Evolutionary conservation across 1,140 invertebrate species (phyloP).

Genomic region (Bombus consobrinus): DNA sequence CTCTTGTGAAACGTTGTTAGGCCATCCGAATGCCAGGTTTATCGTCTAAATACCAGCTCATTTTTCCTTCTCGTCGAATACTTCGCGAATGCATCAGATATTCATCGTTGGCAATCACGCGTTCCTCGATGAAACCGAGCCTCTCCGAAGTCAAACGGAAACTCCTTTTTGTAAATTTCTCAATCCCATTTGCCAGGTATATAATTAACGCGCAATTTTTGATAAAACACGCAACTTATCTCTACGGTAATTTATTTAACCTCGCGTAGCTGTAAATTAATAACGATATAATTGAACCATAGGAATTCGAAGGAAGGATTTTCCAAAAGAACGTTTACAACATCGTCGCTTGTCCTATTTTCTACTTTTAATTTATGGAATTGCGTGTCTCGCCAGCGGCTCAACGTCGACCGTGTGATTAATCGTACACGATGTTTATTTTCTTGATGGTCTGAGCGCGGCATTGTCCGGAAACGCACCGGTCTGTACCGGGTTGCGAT

Average conservation of each 20-base stretch:
- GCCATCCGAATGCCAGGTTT: not conserved
- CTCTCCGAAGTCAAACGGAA: not conserved
- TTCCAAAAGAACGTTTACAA: too few species aligned
- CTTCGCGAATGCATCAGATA: not conserved
- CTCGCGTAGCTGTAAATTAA: not conserved
- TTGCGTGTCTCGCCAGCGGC: too few species aligned
- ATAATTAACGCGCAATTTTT: not conserved
- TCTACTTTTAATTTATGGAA: too few species aligned
- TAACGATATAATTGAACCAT: not conserved
- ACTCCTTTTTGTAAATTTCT: not conserved
- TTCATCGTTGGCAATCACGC: not conserved
- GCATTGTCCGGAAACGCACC: not conserved
- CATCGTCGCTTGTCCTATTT: too few species aligned
- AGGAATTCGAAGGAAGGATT: too few species aligned
- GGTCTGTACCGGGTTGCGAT: not conserved
- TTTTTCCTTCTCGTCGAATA: not conserved
- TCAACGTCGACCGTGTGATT: not conserved
- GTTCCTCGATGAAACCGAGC: not conserved
- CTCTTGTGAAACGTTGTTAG: not conserved
- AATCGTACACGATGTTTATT: not conserved
- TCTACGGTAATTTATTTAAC: not conserved
- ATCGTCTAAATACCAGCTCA: not conserved
- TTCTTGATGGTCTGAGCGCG: fast-evolving
- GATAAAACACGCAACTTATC: not conserved
- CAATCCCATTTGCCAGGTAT: not conserved